Base-by-base conservation (phyloP, 2,888 invertebrate species). In the Caenorhabditis sp. region DNA sequence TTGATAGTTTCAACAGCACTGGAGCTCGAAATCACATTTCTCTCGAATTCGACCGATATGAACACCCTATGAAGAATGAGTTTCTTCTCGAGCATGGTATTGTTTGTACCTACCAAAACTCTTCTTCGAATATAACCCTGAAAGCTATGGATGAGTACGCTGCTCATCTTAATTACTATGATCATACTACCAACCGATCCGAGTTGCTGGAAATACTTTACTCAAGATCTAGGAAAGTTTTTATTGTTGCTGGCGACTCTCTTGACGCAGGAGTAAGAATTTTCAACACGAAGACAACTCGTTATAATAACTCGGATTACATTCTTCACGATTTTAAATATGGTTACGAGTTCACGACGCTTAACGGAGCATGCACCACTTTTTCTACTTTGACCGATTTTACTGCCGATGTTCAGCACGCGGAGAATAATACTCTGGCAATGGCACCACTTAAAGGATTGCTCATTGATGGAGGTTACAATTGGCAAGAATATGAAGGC, bases 291-390 rank as follows among this genome's bases (percentile, higher is more conserved):
- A 2, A 28, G 2, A 9, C 28, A 13, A 4, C n/a, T 8, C 1
- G 40, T 5, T 81, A 51, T 61, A 67, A 81, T 24, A 65, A 61
- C 3, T 68, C 74, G 3, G 67, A 82, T 20, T 82, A 79, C 20
- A 47, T 82, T 65, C 58, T 79, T 11, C 82, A 82, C 28, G 82
- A 82, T 37, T 82, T 78, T 60, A 56, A 65, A 26, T 74, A 74
- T 32, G 82, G 77, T 24, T 82, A 82, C 51, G 82, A 82, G 28
- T 78, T 78, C 44, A 64, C 60, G 2, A 64, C 79, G 72, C 61
- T 24, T 8, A 32, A 28, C 4, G 71, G 44, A 2, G 56, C 72
- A 0, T 82, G 82, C 28, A 26, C 22, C 11, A 53, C 9, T 9
- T 62, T 79, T 24, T 6, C 37, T 1, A 0, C 69, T 4, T 22